Evolutionary conservation across 1,140 invertebrate species (phyloP).

Genomic region (Ceratoteleas bidentatus): DNA sequence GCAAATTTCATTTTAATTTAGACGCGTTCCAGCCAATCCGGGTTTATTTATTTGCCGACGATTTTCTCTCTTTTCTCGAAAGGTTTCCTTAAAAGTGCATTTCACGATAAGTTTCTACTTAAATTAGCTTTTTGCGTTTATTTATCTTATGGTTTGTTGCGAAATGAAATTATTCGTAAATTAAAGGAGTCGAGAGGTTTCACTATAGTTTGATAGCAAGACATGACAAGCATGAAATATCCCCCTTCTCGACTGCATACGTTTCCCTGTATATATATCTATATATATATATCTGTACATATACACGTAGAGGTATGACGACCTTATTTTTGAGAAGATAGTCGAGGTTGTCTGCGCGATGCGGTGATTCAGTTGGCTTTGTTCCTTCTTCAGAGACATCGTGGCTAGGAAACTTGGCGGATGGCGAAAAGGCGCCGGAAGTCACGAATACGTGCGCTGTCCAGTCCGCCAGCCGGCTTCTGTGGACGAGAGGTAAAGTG

Average conservation of each 20-base stretch:
- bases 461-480: conserved; percentile 77
- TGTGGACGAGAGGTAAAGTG: conserved; percentile 77
- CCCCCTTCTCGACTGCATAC: conserved; percentile 15
- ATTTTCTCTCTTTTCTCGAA: too few species aligned
- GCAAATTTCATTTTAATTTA: too few species aligned
- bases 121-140: too few species aligned
- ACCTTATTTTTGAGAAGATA: conserved; percentile 24
- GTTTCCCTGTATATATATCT: conserved; percentile 1
- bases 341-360: background rate
- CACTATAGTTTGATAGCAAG: conserved; percentile 36
- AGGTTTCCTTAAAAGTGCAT: too few species aligned
- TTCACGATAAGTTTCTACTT: too few species aligned
- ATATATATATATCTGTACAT: conserved; percentile 38
- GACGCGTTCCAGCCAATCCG: too few species aligned
- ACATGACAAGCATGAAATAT: conserved; percentile 34
- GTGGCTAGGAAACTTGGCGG: conserved; percentile 73
- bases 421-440: conserved; percentile 73
- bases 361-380: conserved; percentile 5
- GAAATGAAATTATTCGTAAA: background rate
- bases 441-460: conserved; percentile 78
- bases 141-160: too few species aligned
- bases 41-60: too few species aligned
- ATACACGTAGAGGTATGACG: conserved; percentile 37
- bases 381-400: conserved; percentile 69
- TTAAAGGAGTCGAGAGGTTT: conserved; percentile 30